Conservation (phyloP, 2,888 invertebrate species). For the Himalopsyche anomala region DNA sequence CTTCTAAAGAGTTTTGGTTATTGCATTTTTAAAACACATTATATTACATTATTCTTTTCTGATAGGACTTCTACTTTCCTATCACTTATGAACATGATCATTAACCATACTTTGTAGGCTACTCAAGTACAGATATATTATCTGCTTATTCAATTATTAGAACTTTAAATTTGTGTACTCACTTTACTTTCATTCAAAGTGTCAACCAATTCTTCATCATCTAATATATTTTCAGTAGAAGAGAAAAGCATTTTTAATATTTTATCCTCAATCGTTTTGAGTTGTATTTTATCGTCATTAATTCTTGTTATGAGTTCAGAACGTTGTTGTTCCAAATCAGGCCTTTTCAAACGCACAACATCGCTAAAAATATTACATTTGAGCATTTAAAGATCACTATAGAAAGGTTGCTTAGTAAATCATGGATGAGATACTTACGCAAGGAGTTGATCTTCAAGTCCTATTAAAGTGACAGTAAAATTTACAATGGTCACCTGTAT, state of each 20-base stretch:
- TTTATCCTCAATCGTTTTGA: constrained; percentile 92
- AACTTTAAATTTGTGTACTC: constrained; percentile 53
- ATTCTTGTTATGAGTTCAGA: constrained; percentile 90
- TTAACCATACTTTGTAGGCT: too few relatives aligned
- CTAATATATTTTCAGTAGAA: constrained; percentile 92
- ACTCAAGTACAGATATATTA: too few relatives aligned
- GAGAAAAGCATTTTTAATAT: constrained; percentile 89
- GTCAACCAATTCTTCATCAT: constrained; percentile 94
- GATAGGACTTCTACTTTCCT: too few relatives aligned
- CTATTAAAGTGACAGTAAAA: constrained; percentile 93
- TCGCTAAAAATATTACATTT: constrained; percentile 75
- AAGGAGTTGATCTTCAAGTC: constrained; percentile 93
- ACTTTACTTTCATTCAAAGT: constrained; percentile 92
- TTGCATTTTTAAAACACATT: too few relatives aligned
- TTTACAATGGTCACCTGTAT: constrained; percentile 95
- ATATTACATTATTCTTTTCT: too few relatives aligned
- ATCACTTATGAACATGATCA: too few relatives aligned
- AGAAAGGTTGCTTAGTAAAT: neutral
- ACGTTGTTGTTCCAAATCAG: constrained; percentile 89
- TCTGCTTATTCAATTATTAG: neutral
- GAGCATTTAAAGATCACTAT: constrained; percentile 9
- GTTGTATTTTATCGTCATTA: constrained; percentile 88
- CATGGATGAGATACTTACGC: constrained; percentile 79
- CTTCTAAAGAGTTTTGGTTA: too few relatives aligned
- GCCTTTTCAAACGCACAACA: constrained; percentile 93